Conservation (phyloP, 2,113 vertebrate species). For the Microcebus tavaratra region DNA sequence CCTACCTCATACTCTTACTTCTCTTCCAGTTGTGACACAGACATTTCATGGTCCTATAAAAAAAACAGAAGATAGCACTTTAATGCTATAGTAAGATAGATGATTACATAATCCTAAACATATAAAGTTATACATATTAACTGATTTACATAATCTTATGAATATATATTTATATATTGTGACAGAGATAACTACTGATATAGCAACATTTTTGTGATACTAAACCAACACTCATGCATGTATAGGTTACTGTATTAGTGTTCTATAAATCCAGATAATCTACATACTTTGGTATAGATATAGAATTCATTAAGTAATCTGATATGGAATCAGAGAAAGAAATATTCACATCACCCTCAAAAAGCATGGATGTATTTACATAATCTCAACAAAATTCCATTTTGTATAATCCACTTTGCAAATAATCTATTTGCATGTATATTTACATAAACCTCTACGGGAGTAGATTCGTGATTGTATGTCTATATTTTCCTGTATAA, state of each 20-base stretch:
- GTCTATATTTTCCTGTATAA: neutral
- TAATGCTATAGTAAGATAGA: neutral
- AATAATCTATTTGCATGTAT: neutral
- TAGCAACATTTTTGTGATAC: neutral
- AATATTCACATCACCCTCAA: neutral
- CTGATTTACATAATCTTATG: neutral
- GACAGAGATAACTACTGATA: neutral
- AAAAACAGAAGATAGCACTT: neutral
- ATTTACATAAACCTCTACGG: neutral
- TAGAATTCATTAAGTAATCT: neutral
- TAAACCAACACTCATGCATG: neutral
- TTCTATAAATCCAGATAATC: neutral
- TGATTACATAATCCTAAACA: neutral
- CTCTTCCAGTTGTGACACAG: neutral
- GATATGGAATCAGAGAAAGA: neutral
- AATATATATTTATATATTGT: neutral
- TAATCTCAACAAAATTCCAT: neutral
- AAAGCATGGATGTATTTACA: neutral
- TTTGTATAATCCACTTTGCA: conserved; percentile 23
- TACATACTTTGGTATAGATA: neutral
- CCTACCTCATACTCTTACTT: neutral
- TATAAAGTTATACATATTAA: neutral
- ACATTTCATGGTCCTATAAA: neutral
- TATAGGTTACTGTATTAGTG: neutral
- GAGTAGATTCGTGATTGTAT: neutral